Percentiles rank a stretch among this genome's conserved stretches.
phyloP scores from a whole-genome alignment of 1,140 invertebrate species.

The Lerema accius region DNA sequence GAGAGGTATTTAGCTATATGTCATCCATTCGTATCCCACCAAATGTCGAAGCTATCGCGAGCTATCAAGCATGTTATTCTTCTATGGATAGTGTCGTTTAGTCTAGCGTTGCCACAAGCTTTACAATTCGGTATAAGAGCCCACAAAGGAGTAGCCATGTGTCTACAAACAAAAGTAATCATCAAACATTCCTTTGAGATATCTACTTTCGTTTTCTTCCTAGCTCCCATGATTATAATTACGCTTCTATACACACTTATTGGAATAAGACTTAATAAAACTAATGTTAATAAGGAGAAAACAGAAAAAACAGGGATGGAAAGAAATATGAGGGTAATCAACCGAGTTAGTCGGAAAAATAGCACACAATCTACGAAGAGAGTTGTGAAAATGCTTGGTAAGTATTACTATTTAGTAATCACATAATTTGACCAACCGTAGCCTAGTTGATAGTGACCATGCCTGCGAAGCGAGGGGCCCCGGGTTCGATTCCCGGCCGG shows the following conservation, averaged over 20 bases:
- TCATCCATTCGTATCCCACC: constrained; percentile 90
- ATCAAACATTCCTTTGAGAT: constrained; percentile 91
- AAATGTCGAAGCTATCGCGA: constrained; percentile 91
- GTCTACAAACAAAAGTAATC: constrained; percentile 84
- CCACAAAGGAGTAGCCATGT: constrained; percentile 79
- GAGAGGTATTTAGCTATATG: constrained; percentile 92
- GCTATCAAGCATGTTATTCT: constrained; percentile 89
- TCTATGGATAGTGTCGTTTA: constrained; percentile 88
- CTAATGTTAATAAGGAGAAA: constrained; percentile 82
- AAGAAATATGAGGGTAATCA: constrained; percentile 43
- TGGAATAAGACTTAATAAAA: constrained; percentile 87
- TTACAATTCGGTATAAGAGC: constrained; percentile 87
- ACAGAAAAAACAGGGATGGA: constrained; percentile 55
- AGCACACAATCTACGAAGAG: constrained; percentile 80
- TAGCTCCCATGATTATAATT: constrained; percentile 93
- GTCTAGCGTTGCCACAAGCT: constrained; percentile 91
- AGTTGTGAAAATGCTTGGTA: constrained; percentile 84
- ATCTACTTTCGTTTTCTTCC: constrained; percentile 93
- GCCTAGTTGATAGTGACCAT: too few relatives aligned
- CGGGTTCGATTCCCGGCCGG: too few relatives aligned
- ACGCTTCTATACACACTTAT: constrained; percentile 93
- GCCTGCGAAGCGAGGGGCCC: too few relatives aligned
- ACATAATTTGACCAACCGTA: too few relatives aligned
- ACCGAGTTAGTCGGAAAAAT: constrained; percentile 62
- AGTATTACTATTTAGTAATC: too few relatives aligned